Conservation (phyloP, 2,113 vertebrate species). For the Corythornis cristatus region DNA sequence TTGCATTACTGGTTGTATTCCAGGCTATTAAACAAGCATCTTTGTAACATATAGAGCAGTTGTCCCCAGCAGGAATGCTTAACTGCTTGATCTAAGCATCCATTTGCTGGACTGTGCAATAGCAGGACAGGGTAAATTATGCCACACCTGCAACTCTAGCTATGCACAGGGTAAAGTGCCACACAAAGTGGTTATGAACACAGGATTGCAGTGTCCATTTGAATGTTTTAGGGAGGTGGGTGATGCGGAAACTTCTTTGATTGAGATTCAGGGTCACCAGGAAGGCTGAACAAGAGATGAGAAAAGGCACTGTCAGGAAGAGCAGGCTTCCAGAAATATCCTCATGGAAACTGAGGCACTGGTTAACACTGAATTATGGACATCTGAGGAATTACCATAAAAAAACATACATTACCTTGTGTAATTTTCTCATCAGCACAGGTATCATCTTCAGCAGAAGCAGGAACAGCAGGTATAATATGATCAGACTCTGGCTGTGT, state of each 20-base stretch:
- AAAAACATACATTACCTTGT: accelerated
- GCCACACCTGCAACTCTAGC: neutral
- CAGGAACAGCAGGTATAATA: neutral
- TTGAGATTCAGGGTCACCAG: neutral
- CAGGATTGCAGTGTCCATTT: neutral
- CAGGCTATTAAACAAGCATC: neutral
- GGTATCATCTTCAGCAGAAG: neutral
- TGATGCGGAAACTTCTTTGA: neutral
- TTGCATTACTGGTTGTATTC: neutral
- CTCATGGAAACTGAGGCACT: neutral
- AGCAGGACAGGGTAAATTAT: neutral
- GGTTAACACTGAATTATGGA: neutral
- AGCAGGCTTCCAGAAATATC: neutral
- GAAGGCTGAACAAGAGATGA: neutral
- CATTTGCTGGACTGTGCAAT: neutral
- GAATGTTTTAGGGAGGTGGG: neutral
- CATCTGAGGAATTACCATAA: neutral
- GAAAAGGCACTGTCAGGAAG: neutral
- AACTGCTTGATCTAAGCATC: neutral
- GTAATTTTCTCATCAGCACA: neutral
- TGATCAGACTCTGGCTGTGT: neutral
- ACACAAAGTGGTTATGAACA: neutral
- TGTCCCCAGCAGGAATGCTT: neutral
- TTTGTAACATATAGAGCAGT: neutral
- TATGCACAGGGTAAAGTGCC: neutral